Evolutionary conservation across 2,113 vertebrate species (phyloP).

Genomic region (Osmerus mordax): DNA sequence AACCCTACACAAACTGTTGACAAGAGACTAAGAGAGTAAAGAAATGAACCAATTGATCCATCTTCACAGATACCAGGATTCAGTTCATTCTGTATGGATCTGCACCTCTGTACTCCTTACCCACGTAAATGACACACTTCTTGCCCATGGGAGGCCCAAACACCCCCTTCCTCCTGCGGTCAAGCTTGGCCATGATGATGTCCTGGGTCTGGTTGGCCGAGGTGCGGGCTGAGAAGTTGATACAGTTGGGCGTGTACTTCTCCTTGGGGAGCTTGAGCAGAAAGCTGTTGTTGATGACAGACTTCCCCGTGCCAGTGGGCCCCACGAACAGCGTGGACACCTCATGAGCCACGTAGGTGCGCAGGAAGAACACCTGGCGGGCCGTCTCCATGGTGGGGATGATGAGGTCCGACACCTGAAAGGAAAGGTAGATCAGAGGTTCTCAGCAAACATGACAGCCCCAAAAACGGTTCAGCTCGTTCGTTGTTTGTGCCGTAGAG

Average conservation of each 20-base stretch:
- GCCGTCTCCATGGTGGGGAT: slow-evolving; percentile 88
- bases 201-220: slow-evolving; percentile 89
- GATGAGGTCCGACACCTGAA: slow-evolving; percentile 87
- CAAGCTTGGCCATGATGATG: slow-evolving; percentile 90
- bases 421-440: background rate
- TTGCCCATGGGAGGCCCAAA: slow-evolving; percentile 85
- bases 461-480: background rate
- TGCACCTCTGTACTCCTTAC: slow-evolving; percentile 64
- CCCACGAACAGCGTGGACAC: slow-evolving; percentile 85
- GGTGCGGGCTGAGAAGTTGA: slow-evolving; percentile 92
- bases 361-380: slow-evolving; percentile 86
- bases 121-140: slow-evolving; percentile 86
- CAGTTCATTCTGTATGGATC: background rate
- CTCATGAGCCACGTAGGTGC: slow-evolving; percentile 77
- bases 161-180: slow-evolving; percentile 82
- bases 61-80: background rate
- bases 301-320: slow-evolving; percentile 93
- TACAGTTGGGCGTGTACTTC: slow-evolving; percentile 77
- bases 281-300: slow-evolving; percentile 85
- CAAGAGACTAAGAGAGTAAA: too few relatives aligned
- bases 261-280: slow-evolving; percentile 82
- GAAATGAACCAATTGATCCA: too few relatives aligned
- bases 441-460: background rate
- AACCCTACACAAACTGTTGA: too few relatives aligned
- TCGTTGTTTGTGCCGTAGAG: background rate